phyloP scores from a whole-genome alignment of 2,888 invertebrate genomes.

The Microdon myrmicae region DNA sequence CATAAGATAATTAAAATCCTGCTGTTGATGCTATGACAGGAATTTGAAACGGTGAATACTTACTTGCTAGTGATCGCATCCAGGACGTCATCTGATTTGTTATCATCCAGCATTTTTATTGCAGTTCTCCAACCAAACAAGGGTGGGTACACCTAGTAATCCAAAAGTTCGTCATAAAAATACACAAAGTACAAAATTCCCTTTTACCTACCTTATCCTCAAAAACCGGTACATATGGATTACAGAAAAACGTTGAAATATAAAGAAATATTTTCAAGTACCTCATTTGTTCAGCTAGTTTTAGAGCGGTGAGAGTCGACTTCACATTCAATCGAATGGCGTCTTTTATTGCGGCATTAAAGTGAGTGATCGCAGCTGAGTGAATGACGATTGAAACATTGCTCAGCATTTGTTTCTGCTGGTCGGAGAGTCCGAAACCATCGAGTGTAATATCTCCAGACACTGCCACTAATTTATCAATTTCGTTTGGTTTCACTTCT shows the following conservation, averaged over 20 bases:
- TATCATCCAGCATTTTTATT: constrained; percentile 55
- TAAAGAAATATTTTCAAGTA: constrained; percentile 75
- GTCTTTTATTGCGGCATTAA: constrained; percentile 79
- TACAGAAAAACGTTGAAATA: constrained; percentile 88
- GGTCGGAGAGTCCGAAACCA: constrained; percentile 56
- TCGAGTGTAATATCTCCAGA: constrained; percentile 58
- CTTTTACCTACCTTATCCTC: constrained; percentile 72
- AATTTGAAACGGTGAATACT: constrained; percentile 12
- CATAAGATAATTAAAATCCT: background rate
- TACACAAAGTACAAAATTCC: too few relatives aligned
- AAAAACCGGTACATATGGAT: constrained; percentile 78
- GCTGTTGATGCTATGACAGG: background rate
- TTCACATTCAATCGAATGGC: constrained; percentile 74
- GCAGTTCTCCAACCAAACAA: constrained; percentile 60
- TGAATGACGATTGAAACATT: constrained; percentile 78
- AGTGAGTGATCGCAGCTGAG: constrained; percentile 82
- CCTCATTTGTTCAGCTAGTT: constrained; percentile 71
- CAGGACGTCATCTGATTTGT: constrained; percentile 51
- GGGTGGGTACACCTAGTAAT: constrained; percentile 56
- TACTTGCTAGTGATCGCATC: constrained; percentile 59
- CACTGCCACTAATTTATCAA: constrained; percentile 58
- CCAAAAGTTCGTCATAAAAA: background rate
- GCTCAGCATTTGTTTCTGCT: constrained; percentile 55
- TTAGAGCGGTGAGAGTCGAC: constrained; percentile 73
- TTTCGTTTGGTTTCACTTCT: constrained; percentile 54